These are phyloP conservation scores for Drosophila diplacantha DNA, from an alignment of 2,888 invertebrate species.

Conservation along the genomic window DNA sequence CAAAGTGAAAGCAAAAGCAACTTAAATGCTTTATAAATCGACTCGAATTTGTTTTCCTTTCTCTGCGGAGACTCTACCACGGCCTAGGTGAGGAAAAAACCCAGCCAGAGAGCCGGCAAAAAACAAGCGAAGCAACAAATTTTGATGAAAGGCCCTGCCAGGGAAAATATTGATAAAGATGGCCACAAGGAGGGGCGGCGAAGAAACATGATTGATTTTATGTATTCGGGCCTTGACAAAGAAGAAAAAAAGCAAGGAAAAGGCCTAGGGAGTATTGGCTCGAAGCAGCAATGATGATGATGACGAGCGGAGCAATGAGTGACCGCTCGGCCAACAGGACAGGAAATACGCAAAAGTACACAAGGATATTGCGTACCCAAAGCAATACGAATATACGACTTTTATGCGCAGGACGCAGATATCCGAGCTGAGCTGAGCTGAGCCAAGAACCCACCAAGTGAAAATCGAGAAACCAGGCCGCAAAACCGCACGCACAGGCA, in stretches of 20 bases:
- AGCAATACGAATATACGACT: slow-evolving; percentile 19
- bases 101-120: neutral
- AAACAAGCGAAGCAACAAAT: slow-evolving; percentile 54
- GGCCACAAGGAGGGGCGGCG: neutral
- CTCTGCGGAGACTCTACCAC: slow-evolving; percentile 3
- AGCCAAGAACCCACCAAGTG: slow-evolving; percentile 20
- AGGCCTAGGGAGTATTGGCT: neutral
- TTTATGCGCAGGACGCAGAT: slow-evolving; percentile 31
- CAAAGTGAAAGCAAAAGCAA: slow-evolving; percentile 39
- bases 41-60: slow-evolving; percentile 56
- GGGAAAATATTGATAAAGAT: slow-evolving; percentile 27
- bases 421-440: slow-evolving; percentile 5
- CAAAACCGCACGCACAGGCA: slow-evolving; percentile 23
- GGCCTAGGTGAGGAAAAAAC: slow-evolving; percentile 10
- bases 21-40: slow-evolving; percentile 66
- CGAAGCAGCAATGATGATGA: slow-evolving; percentile 22
- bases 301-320: slow-evolving; percentile 20
- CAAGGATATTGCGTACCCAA: slow-evolving; percentile 59
- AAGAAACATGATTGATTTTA: slow-evolving; percentile 72
- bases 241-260: neutral
- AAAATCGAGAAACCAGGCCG: slow-evolving; percentile 29
- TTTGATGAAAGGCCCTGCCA: slow-evolving; percentile 44
- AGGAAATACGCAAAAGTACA: slow-evolving; percentile 63
- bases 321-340: slow-evolving; percentile 45
- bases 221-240: slow-evolving; percentile 52